Evolutionary conservation across 2,888 invertebrate species (phyloP), one percentile per base, ranked within the genome.

Genomic region (Oligia strigilis): DNA sequence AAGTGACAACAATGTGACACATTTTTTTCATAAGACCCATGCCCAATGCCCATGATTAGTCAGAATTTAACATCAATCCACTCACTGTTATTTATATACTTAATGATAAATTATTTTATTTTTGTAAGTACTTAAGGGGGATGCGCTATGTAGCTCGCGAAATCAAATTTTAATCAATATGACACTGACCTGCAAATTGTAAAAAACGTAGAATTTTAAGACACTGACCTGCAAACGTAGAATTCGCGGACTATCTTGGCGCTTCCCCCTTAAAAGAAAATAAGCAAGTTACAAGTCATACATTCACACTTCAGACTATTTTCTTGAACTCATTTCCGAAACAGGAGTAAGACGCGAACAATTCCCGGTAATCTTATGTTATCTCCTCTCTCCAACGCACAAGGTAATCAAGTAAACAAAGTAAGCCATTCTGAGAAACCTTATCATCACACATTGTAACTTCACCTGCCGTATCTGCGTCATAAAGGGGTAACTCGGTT

Each of bases 391-490:
- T 75, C 62, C 75, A 71, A 46, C 23, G 72, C 76, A 67, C 67
- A 75, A 76, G 84, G 88, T 78, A 78, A 72, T 84, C 67, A 75
- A 81, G 78, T 83, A 80, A 81, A 87, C 87, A 87, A 87, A 88
- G 79, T 86, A 86, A 81, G 86, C 69, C 75, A 80, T 88, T 43
- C n/a, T 40, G 79, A 81, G 77, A 69, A 58, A 55, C 66, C 78
- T 87, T 87, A 88, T 87, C 87, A 78, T 75, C 82, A 81, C 84
- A 82, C 81, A 84, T 82, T 82, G 86, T 88, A 86, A 87, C 83
- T 91, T 92, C 91, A 93, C 93, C 92, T 93, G 92, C 84, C 80
- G 74, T 88, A 89, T 90, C 89, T 87, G 67, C 79, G 43, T 72
- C 77, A 75, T 78, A 80, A 85, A 83, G 86, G 86, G 83, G 87